These are phyloP conservation scores for Byasa hedistus DNA, from an alignment of 2,888 invertebrate genomes.

Conservation along the genomic window DNA sequence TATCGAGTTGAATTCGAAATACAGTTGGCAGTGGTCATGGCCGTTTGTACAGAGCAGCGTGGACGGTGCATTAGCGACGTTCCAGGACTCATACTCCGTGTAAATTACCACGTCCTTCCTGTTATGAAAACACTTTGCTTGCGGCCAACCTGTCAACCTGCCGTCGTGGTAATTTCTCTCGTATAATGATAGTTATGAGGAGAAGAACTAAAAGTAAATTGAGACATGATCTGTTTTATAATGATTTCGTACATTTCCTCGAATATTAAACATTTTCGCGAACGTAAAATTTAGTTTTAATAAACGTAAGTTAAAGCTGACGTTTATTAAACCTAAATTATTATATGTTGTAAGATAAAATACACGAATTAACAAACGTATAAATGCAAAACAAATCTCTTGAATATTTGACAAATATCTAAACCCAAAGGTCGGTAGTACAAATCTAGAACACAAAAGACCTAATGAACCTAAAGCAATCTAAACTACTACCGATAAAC, in stretches of 20 bases:
- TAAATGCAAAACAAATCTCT: background rate
- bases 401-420: too few relatives aligned
- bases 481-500: constrained; percentile 37
- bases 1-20: constrained; percentile 56
- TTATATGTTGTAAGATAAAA: too few relatives aligned
- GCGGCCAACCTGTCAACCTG: constrained; percentile 15
- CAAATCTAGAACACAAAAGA: background rate
- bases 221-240: too few relatives aligned
- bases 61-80: constrained; percentile 48
- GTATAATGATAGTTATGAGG: background rate
- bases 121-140: constrained; percentile 33
- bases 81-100: constrained; percentile 38
- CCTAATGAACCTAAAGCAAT: constrained; percentile 12
- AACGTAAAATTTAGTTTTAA: too few relatives aligned
- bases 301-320: too few relatives aligned
- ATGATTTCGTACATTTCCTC: too few relatives aligned
- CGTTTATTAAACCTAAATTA: too few relatives aligned
- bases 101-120: constrained; percentile 37
- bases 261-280: too few relatives aligned
- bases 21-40: constrained; percentile 65
- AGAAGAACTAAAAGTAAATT: too few relatives aligned
- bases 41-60: constrained; percentile 52
- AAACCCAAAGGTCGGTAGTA: background rate
- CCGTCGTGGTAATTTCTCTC: background rate
- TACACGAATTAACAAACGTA: background rate